These are phyloP conservation scores for Yasuhikotakia modesta DNA, from an alignment of 2,797 vertebrate genomes.

Conservation along the genomic window DNA sequence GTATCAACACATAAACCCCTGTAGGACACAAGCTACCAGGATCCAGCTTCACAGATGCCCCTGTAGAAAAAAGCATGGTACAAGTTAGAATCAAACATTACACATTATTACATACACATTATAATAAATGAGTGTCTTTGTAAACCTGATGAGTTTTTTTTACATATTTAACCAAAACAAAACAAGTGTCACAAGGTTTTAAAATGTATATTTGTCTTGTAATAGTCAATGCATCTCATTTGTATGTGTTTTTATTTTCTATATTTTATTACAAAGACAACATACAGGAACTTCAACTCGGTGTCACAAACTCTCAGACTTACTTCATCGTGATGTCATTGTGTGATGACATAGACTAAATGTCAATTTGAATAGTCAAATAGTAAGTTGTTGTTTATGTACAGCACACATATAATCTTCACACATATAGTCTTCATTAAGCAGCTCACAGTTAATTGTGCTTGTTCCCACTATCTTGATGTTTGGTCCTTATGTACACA, in stretches of 20 bases:
- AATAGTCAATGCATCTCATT: too few relatives aligned
- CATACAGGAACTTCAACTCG: too few relatives aligned
- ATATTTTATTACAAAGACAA: too few relatives aligned
- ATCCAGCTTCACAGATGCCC: background rate
- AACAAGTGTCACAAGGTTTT: too few relatives aligned
- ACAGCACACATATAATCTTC: background rate
- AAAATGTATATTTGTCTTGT: too few relatives aligned
- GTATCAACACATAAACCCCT: constrained; percentile 71
- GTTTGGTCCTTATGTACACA: constrained; percentile 36
- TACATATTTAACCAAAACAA: too few relatives aligned
- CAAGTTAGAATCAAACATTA: background rate
- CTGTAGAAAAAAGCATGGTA: background rate
- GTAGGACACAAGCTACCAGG: constrained; percentile 16
- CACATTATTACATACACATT: too few relatives aligned
- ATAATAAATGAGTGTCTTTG: background rate
- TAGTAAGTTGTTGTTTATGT: constrained; percentile 1
- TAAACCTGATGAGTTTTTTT: background rate
- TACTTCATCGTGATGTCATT: too few relatives aligned
- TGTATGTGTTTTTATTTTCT: too few relatives aligned
- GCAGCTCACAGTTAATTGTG: constrained; percentile 19
- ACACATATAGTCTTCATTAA: too few relatives aligned
- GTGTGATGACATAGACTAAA: background rate
- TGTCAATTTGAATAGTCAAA: background rate
- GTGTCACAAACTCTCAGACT: too few relatives aligned
- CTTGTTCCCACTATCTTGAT: constrained; percentile 49